phyloP scores from a whole-genome alignment of 1,140 invertebrate species.

The Solen grandis region DNA sequence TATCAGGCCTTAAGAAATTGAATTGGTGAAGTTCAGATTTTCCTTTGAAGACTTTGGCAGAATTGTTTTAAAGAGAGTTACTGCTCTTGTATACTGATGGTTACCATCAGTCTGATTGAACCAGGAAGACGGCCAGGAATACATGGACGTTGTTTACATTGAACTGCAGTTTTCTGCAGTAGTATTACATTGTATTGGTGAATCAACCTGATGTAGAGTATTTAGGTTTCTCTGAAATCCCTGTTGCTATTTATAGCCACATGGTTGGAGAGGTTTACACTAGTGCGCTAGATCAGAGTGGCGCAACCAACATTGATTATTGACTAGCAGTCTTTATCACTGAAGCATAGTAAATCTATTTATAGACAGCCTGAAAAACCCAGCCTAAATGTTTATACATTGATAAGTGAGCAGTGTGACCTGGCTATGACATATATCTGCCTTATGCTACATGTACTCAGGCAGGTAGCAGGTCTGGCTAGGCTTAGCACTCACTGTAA shows the following conservation, averaged over 20 bases:
- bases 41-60: no score
- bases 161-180: background rate
- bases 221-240: slow-evolving; percentile 12
- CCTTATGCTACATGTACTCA: no score
- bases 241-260: background rate
- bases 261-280: background rate
- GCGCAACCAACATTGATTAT: slow-evolving; percentile 37
- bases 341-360: slow-evolving; percentile 45
- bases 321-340: slow-evolving; percentile 38
- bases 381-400: slow-evolving; percentile 7
- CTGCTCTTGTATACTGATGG: background rate
- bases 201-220: background rate
- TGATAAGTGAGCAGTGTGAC: slow-evolving; percentile 24
- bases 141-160: background rate
- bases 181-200: background rate
- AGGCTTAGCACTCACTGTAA: no score
- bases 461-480: no score
- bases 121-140: background rate
- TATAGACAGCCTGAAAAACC: slow-evolving; percentile 32
- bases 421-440: no score
- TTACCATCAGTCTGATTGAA: background rate
- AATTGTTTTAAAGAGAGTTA: no score
- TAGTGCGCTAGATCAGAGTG: background rate
- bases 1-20: no score
- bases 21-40: no score